Evolutionary conservation across 2,888 invertebrate genomes (phyloP), one percentile per base, ranked within the genome.

Genomic region (Agonum fuliginosum): DNA sequence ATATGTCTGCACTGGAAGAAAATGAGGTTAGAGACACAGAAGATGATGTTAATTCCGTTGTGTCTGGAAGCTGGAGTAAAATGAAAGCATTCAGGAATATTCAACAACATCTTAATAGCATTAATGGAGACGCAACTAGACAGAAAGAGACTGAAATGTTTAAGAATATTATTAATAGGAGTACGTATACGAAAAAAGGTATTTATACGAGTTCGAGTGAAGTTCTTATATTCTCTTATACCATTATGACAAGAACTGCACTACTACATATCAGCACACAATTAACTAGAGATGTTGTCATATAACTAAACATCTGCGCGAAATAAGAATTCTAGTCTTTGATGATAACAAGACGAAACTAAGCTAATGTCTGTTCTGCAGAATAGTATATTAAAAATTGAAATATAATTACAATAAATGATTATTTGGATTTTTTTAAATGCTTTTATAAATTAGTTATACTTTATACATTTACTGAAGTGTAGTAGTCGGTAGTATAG

Each of bases 51-150:
- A 86, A 85, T 78, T 87, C 86, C 79, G 86, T 87, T 30, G 82
- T 89, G 10, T 88, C 88, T 1, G 90, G 89, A 48, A 91, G 90
- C 82, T 91, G 91, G 90, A 90, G 89, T 82, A 88, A 88, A 79
- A 83, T 90, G 82, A 88, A 88, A 81, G 89, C 89, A 19, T 87
- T 86, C 80, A 86, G 86, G 67, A 87, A 87, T 80, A 85, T 81
- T 83, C 83, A 81, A 81, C 84, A 80, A 74, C 81, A 83, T 62
- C 80, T 80, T 65, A 81, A 80, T 73, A 80, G 76, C 54, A 75
- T 70, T 19, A 54, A 76, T 24, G 72, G 58, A 37, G 80, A 81
- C 10, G n/a, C 58, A 0, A 12, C 17, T 27, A 51, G 41, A 10
- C 17, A 14, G 19, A 51, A 51, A 12, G 76, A 77, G 54, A 41